phyloP scores from a whole-genome alignment of 2,888 invertebrate species.

The Itoplectis maculator region DNA sequence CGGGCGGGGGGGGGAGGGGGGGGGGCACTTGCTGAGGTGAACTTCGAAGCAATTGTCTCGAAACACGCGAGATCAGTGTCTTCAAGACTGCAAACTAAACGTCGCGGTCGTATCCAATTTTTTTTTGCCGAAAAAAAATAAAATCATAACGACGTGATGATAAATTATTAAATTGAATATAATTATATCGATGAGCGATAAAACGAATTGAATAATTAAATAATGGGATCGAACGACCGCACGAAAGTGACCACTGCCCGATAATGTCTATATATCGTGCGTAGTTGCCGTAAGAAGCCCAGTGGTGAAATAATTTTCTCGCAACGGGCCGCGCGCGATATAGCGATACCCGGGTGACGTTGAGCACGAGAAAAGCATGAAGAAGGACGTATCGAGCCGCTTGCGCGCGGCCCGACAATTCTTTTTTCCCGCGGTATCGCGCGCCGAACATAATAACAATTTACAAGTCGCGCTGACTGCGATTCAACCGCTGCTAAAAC shows the following conservation, averaged over 20 bases:
- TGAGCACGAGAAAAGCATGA: constrained; percentile 9
- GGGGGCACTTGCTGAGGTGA: too few relatives aligned
- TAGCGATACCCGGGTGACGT: constrained; percentile 31
- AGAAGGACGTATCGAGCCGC: constrained; percentile 4
- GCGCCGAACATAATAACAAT: constrained; percentile 41
- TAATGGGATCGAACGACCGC: neutral
- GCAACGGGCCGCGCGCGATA: constrained; percentile 42
- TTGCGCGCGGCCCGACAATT: constrained; percentile 30
- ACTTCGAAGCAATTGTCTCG: constrained; percentile 29
- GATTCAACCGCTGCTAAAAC: constrained; percentile 43
- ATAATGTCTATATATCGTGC: constrained; percentile 9
- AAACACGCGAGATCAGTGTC: constrained; percentile 19
- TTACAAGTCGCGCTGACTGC: constrained; percentile 48
- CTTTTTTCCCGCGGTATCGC: constrained; percentile 46
- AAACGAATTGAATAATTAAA: neutral
- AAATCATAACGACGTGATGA: too few relatives aligned
- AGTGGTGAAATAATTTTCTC: constrained; percentile 31
- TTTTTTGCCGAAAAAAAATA: too few relatives aligned
- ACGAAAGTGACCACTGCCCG: neutral
- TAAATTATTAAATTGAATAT: too few relatives aligned
- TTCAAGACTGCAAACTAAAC: neutral
- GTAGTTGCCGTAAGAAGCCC: neutral
- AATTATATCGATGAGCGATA: neutral
- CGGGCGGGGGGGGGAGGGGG: constrained; percentile 26
- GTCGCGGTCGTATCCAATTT: neutral